Evolutionary conservation across 2,797 vertebrate genomes (phyloP).

Genomic region (Sebastes cheni): DNA sequence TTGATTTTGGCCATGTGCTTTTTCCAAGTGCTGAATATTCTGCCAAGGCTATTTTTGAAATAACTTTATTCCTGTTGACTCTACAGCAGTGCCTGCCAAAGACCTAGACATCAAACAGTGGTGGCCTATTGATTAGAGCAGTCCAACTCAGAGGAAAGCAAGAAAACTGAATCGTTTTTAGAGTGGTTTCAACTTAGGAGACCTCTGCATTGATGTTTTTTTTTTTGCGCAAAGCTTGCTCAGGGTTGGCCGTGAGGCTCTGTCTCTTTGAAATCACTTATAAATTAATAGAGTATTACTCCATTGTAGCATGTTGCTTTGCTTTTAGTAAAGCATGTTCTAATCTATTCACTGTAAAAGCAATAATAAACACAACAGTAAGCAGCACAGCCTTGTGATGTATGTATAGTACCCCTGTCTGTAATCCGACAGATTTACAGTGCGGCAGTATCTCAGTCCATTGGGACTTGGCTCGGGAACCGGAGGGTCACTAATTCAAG

Average conservation of each 20-base stretch:
- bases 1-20: conserved; percentile 26
- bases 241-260: not conserved
- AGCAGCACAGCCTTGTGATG: too few species aligned
- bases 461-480: too few species aligned
- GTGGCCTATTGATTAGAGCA: conserved; percentile 52
- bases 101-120: conserved; percentile 37
- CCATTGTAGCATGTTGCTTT: too few species aligned
- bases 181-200: conserved; percentile 8
- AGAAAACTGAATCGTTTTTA: conserved; percentile 27
- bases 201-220: conserved; percentile 16
- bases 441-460: too few species aligned
- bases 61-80: conserved; percentile 33
- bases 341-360: too few species aligned
- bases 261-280: conserved; percentile 41
- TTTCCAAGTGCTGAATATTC: conserved; percentile 31
- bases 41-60: conserved; percentile 44
- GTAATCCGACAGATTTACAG: too few species aligned
- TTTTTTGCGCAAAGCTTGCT: conserved; percentile 10
- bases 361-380: too few species aligned
- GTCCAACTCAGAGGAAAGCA: conserved; percentile 18
- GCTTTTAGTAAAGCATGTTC: too few species aligned
- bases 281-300: conserved; percentile 11
- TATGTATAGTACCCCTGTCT: too few species aligned
- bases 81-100: conserved; percentile 36
- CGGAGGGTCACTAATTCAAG: too few species aligned